Conservation (phyloP, 2,797 vertebrate genomes). For the Melanogrammus aeglefinus region DNA sequence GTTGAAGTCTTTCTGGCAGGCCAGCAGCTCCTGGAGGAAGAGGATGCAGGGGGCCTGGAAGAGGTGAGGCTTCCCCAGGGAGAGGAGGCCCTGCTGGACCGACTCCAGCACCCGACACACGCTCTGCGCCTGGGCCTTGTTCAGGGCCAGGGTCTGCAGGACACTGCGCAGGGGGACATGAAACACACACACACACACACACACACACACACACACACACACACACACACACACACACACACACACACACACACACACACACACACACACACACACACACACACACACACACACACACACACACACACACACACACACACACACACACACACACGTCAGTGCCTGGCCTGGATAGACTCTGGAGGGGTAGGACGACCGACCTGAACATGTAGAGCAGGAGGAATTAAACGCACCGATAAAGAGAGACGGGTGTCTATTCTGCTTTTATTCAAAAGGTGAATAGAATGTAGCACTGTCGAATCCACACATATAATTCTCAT, state of each 20-base stretch:
- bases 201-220: slow-evolving; percentile 2
- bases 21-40: slow-evolving; percentile 90
- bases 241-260: slow-evolving; percentile 2
- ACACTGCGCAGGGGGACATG: slow-evolving; percentile 71
- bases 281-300: not conserved
- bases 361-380: not conserved
- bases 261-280: slow-evolving; percentile 6
- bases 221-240: slow-evolving; percentile 9
- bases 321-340: not conserved
- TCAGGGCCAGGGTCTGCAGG: slow-evolving; percentile 86
- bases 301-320: slow-evolving; percentile 12
- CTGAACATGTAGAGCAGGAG: not conserved
- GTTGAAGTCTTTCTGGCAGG: slow-evolving; percentile 96
- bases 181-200: slow-evolving; percentile 11
- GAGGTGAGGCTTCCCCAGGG: slow-evolving; percentile 88
- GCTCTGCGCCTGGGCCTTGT: slow-evolving; percentile 85
- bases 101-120: slow-evolving; percentile 85
- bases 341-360: not conserved
- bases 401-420: not conserved
- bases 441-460: too few species aligned
- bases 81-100: slow-evolving; percentile 81
- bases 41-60: slow-evolving; percentile 90
- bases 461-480: too few species aligned
- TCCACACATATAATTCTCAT: too few species aligned
- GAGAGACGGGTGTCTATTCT: not conserved